Percentiles rank a stretch among this genome's conserved stretches.
phyloP scores from a whole-genome alignment of 2,797 vertebrate species.

The Telmatherina bonti region DNA sequence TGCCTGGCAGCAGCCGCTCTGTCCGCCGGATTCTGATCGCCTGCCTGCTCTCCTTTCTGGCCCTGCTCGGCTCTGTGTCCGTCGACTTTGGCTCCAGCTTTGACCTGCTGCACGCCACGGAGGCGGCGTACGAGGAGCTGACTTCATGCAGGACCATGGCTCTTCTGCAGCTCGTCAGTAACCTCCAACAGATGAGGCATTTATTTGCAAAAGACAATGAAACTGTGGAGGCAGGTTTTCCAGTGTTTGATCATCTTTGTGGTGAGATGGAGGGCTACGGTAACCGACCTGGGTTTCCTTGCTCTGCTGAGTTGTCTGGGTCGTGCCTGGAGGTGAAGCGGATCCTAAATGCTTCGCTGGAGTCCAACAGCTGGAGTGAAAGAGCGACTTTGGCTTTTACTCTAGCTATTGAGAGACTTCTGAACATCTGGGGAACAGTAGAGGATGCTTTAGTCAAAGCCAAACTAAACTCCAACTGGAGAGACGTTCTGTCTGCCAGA shows the following conservation, averaged over 20 bases:
- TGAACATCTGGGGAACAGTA: conserved; percentile 72
- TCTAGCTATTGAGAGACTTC: conserved; percentile 71
- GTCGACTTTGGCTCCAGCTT: conserved; percentile 82
- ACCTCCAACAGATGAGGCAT: conserved; percentile 82
- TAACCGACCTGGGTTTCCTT: conserved; percentile 57
- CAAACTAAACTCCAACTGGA: conserved; percentile 80
- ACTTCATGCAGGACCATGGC: conserved; percentile 81
- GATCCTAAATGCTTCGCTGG: conserved; percentile 54
- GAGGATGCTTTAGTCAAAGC: conserved; percentile 69
- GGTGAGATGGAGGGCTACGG: conserved; percentile 37
- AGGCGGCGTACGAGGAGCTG: conserved; percentile 78
- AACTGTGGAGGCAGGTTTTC: conserved; percentile 5
- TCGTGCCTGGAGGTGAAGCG: conserved; percentile 69
- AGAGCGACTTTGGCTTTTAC: conserved; percentile 63
- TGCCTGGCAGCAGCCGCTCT: conserved; percentile 71
- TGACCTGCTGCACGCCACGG: conserved; percentile 74
- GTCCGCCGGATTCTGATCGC: conserved; percentile 82
- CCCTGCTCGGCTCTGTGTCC: conserved; percentile 84
- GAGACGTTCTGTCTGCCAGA: conserved; percentile 80
- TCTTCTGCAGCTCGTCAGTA: conserved; percentile 69
- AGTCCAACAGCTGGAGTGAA: conserved; percentile 24
- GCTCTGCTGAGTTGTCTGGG: conserved; percentile 63
- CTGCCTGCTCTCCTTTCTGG: conserved; percentile 85
- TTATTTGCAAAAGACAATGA: conserved; percentile 29
- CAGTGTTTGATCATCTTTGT: conserved; percentile 69